phyloP scores from a whole-genome alignment of 2,113 vertebrate species.

The Sorex fumeus region DNA sequence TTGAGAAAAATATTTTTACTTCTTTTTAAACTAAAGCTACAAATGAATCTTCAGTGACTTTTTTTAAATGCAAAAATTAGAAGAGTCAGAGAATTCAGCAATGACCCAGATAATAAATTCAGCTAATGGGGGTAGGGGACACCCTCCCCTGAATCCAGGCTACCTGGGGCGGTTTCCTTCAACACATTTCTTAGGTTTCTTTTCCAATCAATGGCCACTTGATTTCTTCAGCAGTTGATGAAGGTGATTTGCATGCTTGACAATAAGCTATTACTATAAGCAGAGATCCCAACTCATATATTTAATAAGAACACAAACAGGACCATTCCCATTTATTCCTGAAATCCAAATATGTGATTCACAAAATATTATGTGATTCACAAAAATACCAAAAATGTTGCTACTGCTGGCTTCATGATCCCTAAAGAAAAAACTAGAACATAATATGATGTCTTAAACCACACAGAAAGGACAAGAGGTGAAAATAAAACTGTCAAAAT shows the following conservation, averaged over 20 bases:
- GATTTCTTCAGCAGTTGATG: not conserved
- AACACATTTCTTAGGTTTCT: not conserved
- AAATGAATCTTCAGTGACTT: constrained; percentile 20
- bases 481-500: not conserved
- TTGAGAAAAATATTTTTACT: not conserved
- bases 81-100: not conserved
- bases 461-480: not conserved
- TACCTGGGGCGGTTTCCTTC: not conserved
- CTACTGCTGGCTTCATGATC: not conserved
- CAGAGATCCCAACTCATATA: not conserved
- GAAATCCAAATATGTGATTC: not conserved
- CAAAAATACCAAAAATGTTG: not conserved
- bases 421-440: not conserved
- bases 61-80: not conserved
- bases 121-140: not conserved
- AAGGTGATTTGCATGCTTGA: not conserved
- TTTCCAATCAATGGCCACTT: not conserved
- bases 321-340: not conserved
- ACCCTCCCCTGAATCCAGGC: too few relatives aligned
- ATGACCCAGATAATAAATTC: not conserved
- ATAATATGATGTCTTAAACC: not conserved
- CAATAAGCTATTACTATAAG: not conserved
- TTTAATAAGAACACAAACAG: not conserved
- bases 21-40: constrained; percentile 38
- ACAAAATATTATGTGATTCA: not conserved